Base-by-base conservation (phyloP, 2,113 vertebrate species). In the Anhinga anhinga region DNA sequence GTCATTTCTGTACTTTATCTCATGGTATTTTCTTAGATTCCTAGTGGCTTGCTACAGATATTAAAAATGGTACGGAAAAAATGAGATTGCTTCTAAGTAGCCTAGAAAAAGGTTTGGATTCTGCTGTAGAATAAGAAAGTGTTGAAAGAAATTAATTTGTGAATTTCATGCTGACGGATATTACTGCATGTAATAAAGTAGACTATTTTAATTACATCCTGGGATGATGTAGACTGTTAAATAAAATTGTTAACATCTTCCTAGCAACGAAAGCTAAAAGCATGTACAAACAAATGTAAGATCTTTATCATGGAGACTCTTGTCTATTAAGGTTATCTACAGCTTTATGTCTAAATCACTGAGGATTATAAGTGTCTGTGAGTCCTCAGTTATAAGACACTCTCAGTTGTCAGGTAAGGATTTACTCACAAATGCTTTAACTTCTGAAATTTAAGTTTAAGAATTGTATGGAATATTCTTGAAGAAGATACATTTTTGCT, bases 131-230 rank as follows among this genome's bases (percentile, higher is more conserved):
- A 79, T 23, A 62, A 67, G 42, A 66, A 82, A 81, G 30, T 71
- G 26, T 52, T 55, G 61, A 80, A 85, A 72, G 15, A 94, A 94
- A 73, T 88, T 61, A 88, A 91, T 91, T 82, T 76, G 11, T 73
- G 34, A 56, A 88, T 92, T 81, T 95, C 62, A 88, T 86, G 27
- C 62, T 86, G 82, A 56, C 49, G 71, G 56, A 23, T 82, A 56
- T 40, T 72, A 32, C 62, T 85, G 13, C 32, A 45, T 72, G 23
- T 76, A 93, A 86, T 86, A 94, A 88, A 90, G 65, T 52, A 83
- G 72, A 27, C 38, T 69, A 42, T 90, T 90, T 82, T 94, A 92
- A 93, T 93, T 93, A 91, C 50, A 85, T 38, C 80, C 69, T 93
- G 44, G 18, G 50, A 91, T 72, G 34, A 83, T 90, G 32, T 77